Evolutionary conservation across 2,888 invertebrate genomes (phyloP).

Genomic region (Therioaphis trifolii): DNA sequence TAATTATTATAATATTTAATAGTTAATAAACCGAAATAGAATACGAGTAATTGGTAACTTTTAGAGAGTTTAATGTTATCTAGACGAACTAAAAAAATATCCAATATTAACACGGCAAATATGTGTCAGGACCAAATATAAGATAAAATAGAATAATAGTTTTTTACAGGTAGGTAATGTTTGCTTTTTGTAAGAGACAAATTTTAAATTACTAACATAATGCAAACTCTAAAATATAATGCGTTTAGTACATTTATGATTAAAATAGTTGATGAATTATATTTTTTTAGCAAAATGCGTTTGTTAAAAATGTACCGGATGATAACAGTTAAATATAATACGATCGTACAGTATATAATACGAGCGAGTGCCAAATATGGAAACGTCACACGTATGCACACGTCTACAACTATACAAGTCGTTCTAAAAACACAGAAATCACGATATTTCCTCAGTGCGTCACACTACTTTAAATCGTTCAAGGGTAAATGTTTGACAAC

Average conservation of each 20-base stretch:
- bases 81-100: too few species aligned
- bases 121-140: too few species aligned
- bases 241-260: neutral
- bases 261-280: neutral
- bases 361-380: constrained; percentile 33
- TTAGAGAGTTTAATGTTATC: too few species aligned
- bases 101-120: too few species aligned
- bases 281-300: neutral
- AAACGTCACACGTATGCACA: constrained; percentile 30
- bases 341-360: neutral
- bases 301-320: neutral
- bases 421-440: constrained; percentile 44
- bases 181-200: too few species aligned
- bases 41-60: too few species aligned
- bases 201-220: too few species aligned
- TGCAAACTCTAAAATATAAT: too few species aligned
- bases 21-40: too few species aligned
- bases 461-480: constrained; percentile 1
- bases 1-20: too few species aligned
- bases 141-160: too few species aligned
- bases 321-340: constrained; percentile 25
- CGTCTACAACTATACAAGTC: neutral
- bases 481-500: constrained; percentile 1
- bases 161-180: too few species aligned
- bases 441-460: constrained; percentile 12